These are phyloP conservation scores for Nemopilema nomurai DNA, from an alignment of 30 jellyfish, hydroid and myxozoan genomes.

Conservation along the genomic window DNA sequence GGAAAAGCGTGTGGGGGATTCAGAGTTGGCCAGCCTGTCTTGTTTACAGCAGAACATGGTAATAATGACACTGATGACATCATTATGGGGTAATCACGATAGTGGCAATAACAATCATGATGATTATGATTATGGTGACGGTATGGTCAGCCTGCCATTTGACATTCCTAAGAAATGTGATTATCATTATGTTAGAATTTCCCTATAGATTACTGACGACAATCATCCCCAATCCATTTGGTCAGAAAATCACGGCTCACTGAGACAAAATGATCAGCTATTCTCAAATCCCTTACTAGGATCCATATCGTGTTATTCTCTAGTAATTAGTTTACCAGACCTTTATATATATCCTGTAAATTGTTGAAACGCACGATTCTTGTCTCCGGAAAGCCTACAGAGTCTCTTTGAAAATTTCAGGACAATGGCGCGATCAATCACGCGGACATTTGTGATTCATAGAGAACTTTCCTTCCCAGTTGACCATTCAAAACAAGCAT, in stretches of 20 bases:
- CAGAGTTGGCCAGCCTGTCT: background rate
- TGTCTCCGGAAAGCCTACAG: conserved; percentile 30
- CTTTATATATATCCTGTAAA: conserved; percentile 18
- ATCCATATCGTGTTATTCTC: conserved; percentile 21
- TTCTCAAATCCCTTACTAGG: background rate
- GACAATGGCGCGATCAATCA: background rate
- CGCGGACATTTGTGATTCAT: background rate
- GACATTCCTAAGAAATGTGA: background rate
- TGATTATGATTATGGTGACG: background rate
- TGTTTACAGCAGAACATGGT: no score
- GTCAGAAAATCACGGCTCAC: background rate
- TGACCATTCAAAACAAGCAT: background rate
- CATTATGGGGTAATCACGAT: background rate
- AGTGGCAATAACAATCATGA: background rate
- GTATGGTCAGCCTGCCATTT: background rate
- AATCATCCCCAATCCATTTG: background rate
- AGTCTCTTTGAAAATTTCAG: background rate
- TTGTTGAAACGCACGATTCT: background rate
- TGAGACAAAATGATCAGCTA: background rate
- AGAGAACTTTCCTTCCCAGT: background rate
- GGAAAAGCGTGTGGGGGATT: background rate
- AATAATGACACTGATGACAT: no score
- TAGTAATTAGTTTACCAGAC: conserved; percentile 29
- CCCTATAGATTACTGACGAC: background rate
- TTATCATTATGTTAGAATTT: background rate